Evolutionary conservation across 2,113 vertebrate species (phyloP).

Genomic region (Tapirus terrestris): DNA sequence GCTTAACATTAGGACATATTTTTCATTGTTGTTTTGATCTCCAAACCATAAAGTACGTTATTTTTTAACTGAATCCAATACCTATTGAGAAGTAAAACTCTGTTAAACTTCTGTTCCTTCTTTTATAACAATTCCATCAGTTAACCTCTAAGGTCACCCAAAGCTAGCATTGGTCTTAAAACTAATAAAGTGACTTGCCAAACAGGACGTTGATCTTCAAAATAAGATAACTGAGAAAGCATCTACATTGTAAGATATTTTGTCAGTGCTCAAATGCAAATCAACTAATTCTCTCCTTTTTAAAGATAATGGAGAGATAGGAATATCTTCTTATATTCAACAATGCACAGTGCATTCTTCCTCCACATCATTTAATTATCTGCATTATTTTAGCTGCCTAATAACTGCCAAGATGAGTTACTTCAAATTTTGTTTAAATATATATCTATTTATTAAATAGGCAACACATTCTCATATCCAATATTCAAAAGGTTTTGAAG

Average conservation of each 20-base stretch:
- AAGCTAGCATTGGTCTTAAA: slow-evolving; percentile 30
- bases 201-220: neutral
- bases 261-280: neutral
- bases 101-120: slow-evolving; percentile 38
- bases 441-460: neutral
- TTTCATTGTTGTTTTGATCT: slow-evolving; percentile 44
- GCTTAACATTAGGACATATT: neutral
- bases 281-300: neutral
- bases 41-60: neutral
- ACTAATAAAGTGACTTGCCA: neutral
- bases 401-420: neutral
- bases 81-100: slow-evolving; percentile 18
- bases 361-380: neutral
- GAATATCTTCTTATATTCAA: neutral
- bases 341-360: neutral
- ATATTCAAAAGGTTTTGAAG: neutral
- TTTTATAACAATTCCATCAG: slow-evolving; percentile 40
- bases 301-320: neutral
- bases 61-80: slow-evolving; percentile 29
- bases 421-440: neutral
- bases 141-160: slow-evolving; percentile 24
- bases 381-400: slow-evolving; percentile 3
- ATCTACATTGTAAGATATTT: neutral
- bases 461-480: neutral
- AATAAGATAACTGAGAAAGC: slow-evolving; percentile 16